phyloP scores from a whole-genome alignment of 2,888 invertebrate genomes.

The Adelphocoris suturalis region DNA sequence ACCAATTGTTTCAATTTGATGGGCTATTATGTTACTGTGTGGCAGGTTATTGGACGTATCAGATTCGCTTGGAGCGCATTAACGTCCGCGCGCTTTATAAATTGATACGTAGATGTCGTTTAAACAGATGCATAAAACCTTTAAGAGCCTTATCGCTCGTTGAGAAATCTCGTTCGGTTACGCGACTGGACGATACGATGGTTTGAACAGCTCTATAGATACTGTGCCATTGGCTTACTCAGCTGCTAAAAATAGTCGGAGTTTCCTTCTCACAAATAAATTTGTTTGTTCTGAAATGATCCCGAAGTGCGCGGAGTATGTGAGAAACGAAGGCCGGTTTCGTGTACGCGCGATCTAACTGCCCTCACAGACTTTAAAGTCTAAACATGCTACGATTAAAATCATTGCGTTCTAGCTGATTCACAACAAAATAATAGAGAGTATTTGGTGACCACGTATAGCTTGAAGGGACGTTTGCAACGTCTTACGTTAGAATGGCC shows the following conservation, averaged over 20 bases:
- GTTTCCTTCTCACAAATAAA: conserved; percentile 1
- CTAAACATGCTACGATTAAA: neutral
- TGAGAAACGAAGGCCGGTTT: conserved; percentile 17
- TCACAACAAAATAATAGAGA: no score
- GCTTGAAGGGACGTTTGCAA: no score
- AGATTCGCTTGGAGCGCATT: no score
- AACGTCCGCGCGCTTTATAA: no score
- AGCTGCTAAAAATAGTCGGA: conserved; percentile 9
- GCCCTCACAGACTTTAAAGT: no score
- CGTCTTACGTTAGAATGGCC: no score
- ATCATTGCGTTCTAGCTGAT: no score
- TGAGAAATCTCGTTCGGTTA: conserved; percentile 15
- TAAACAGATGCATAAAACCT: neutral
- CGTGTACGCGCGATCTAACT: neutral
- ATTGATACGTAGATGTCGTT: neutral
- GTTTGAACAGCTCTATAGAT: conserved; percentile 12
- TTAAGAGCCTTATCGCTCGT: neutral
- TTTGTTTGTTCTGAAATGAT: conserved; percentile 30
- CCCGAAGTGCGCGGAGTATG: neutral
- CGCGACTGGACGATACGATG: neutral
- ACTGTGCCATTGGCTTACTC: conserved; percentile 7
- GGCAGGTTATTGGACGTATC: no score
- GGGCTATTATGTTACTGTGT: no score
- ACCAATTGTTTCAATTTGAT: no score
- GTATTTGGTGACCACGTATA: no score